Evolutionary conservation across 2,113 vertebrate genomes (phyloP), one percentile per base, ranked within the genome.

Genomic region (Acinonyx jubatus): DNA sequence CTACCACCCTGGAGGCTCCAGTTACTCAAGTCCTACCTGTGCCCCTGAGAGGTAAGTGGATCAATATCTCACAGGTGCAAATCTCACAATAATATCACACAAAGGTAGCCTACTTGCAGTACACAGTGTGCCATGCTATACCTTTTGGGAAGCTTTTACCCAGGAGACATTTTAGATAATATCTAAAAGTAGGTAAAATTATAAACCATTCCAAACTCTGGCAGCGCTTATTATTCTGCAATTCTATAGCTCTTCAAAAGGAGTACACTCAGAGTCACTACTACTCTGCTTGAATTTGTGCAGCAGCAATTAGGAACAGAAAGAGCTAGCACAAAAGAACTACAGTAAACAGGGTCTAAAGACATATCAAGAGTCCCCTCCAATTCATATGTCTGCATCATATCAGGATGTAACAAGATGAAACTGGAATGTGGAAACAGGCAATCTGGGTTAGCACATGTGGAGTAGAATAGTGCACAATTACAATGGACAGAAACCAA

Each of bases 161-260:
- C 80, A 89, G 66, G 92, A 95, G 68, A 57, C 38, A 96, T 9
- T 87, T 48, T 96, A 45, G 45, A 45, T 45, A 9, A 45, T 45
- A 55, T 91, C 31, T 57, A 61, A 93, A 86, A 91, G 71, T 71
- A 76, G 57, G 36, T 38, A 95, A 69, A 87, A 84, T 91, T 84
- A 93, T 81, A 66, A 96, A 65, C 63, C 23, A 48, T 48, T 92
- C 80, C 41, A 81, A 96, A 73, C 18, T 66, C 63, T n/a, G 52
- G 76, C 18, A 66, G 83, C 9, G 21, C 31, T 36, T 71, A 95
- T 66, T 29, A 33, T 41, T 79, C 86, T 91, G 31, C 27, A 66
- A 57, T 90, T 84, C 74, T 74, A 68, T 48, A 95, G 69, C 38
- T 93, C 76, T 76, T 52, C 55, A 57, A 78, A 97, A 66, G 52